A percentile compares a stretch with the other conserved stretches of the same genome.
phyloP scores from a whole-genome alignment of 2,113 vertebrate genomes.

The Progne subis region DNA sequence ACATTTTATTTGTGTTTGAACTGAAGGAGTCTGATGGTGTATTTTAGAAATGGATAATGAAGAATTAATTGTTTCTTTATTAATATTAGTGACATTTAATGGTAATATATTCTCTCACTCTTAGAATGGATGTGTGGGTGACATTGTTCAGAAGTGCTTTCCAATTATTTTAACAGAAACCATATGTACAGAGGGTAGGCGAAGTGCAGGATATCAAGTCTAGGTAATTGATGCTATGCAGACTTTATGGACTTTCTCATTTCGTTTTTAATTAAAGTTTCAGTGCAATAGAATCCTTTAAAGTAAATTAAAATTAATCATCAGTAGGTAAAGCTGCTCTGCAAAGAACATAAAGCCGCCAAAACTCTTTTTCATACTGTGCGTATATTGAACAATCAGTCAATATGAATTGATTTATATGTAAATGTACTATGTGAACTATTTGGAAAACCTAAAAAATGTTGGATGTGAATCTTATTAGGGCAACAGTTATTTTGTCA shows the following conservation, averaged over 20 bases:
- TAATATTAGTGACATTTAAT: conserved; percentile 73
- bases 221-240: conserved; percentile 63
- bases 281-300: conserved; percentile 62
- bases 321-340: conserved; percentile 46
- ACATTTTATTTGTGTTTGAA: conserved; percentile 59
- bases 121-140: conserved; percentile 71
- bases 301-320: conserved; percentile 73
- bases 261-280: conserved; percentile 70
- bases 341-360: conserved; percentile 46
- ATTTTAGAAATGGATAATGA: conserved; percentile 66
- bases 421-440: conserved; percentile 38
- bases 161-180: conserved; percentile 71
- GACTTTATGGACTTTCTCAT: conserved; percentile 58
- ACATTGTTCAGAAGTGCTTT: conserved; percentile 72
- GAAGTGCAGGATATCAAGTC: conserved; percentile 30
- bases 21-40: conserved; percentile 9
- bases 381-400: conserved; percentile 53
- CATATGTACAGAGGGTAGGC: conserved; percentile 63
- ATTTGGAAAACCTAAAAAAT: conserved; percentile 56
- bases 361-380: conserved; percentile 67
- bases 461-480: conserved; percentile 44
- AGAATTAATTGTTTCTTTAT: conserved; percentile 66
- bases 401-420: conserved; percentile 64
- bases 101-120: conserved; percentile 65
- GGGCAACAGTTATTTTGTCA: conserved; percentile 65